Conservation (phyloP, 2,113 vertebrate genomes). For the Zeus faber region DNA sequence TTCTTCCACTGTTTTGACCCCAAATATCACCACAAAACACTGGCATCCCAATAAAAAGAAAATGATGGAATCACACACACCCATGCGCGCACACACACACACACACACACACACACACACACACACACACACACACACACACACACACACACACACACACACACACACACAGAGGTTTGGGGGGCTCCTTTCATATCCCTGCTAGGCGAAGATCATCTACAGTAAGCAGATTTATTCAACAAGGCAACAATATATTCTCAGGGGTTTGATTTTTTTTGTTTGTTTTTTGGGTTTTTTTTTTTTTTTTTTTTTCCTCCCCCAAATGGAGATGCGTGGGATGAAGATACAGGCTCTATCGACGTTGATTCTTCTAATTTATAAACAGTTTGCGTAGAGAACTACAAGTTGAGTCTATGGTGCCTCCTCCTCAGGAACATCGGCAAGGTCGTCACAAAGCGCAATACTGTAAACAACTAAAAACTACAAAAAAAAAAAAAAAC, state of each 20-base stretch:
- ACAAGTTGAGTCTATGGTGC: constrained; percentile 28
- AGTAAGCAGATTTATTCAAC: constrained; percentile 12
- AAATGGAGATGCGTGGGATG: constrained; percentile 9
- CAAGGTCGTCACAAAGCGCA: constrained; percentile 67
- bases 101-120: constrained; percentile 13
- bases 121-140: constrained; percentile 37
- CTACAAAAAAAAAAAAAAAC: constrained; percentile 77
- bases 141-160: constrained; percentile 39
- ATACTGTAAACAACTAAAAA: constrained; percentile 71
- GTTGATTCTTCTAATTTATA: constrained; percentile 21
- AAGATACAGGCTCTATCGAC: no score
- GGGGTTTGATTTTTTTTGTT: no score
- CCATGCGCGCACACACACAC: constrained; percentile 40
- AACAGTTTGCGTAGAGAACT: constrained; percentile 33
- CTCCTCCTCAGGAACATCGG: constrained; percentile 41
- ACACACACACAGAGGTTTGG: no score
- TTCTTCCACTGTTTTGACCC: constrained; percentile 54
- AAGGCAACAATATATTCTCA: constrained; percentile 11
- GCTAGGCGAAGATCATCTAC: not conserved
- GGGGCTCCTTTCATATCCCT: constrained; percentile 11
- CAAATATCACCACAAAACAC: constrained; percentile 71
- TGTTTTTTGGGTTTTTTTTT: constrained; percentile 3
- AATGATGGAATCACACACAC: not conserved
- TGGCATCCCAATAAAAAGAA: constrained; percentile 62
- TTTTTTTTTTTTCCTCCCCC: constrained; percentile 1